Base-by-base conservation (phyloP, 1,140 invertebrate species). In the Ips typographus region DNA sequence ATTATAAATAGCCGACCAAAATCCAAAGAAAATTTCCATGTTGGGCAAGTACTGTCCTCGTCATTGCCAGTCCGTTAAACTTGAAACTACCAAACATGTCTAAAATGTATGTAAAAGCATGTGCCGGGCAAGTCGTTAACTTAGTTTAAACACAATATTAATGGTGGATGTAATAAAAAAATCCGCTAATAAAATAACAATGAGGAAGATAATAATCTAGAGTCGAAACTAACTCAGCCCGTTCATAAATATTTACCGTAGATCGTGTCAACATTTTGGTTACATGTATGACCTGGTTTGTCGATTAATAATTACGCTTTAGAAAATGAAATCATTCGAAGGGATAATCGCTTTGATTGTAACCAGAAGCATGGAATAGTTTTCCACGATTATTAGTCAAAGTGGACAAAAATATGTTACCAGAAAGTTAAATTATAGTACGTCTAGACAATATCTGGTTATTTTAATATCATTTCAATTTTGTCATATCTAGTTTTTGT, bases 171-270 rank as follows among this genome's bases (percentile, higher is more conserved):
- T 38, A 55, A 37, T 55, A 55, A 55, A 55, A 55, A 7, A 5
- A 36, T 55, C 52, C 52, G 52, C 37, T 55, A 55, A 55, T 55
- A 55, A 55, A 22, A 38, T 37, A 36, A 55, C 37, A 55, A 55
- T 55, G 52, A 2, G 5, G 36, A 37, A 37, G 52, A 55, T 55
- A 55, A 55, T 55, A 55, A 55, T 36, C 8, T 38, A 6, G 52
- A 5, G 2, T 37, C 8, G 52, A 5, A 2, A 55, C 36, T 36
- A 37, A 55, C 5, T 37, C 52, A 7, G 5, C n/a, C 2, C 37
- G 52, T 37, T 55, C 8, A 6, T 55, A 55, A 55, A 55, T 55
- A 55, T 55, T 55, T 55, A 37, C 52, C 6, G 4, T 22, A 49
- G 22, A 8, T 49, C 22, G 6, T 22, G 44, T 49, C 44, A 49